Percentiles rank a stretch among this genome's conserved stretches.
These are phyloP conservation scores for Magallana gigas DNA, from an alignment of 1,140 invertebrate genomes.

Conservation along the genomic window DNA sequence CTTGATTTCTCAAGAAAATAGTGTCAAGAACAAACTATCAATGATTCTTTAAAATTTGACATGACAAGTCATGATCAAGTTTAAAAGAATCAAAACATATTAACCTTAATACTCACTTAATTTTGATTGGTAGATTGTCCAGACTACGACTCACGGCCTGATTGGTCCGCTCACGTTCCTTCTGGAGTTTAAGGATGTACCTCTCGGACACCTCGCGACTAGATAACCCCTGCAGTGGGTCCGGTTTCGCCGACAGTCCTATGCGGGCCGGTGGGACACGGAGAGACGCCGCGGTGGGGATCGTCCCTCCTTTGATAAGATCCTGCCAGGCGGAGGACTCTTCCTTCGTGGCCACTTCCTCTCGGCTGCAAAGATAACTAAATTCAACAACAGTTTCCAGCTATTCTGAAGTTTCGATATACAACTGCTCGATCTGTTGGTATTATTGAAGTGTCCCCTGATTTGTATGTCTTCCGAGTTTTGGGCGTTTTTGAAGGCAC, in stretches of 20 bases:
- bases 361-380: slow-evolving; percentile 39
- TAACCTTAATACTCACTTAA: slow-evolving; percentile 25
- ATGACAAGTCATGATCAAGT: too few relatives aligned
- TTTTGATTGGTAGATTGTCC: slow-evolving; percentile 57
- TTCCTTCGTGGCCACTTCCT: slow-evolving; percentile 33
- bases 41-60: too few relatives aligned
- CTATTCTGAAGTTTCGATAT: too few relatives aligned
- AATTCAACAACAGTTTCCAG: too few relatives aligned
- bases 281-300: slow-evolving; percentile 43
- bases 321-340: slow-evolving; percentile 41
- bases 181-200: slow-evolving; percentile 52
- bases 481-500: too few relatives aligned
- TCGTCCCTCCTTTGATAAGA: slow-evolving; percentile 42
- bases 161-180: slow-evolving; percentile 48
- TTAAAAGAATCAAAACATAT: too few relatives aligned
- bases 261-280: slow-evolving; percentile 50
- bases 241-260: slow-evolving; percentile 10
- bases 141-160: slow-evolving; percentile 46
- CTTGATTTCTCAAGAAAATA: too few relatives aligned
- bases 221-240: slow-evolving; percentile 40
- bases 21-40: too few relatives aligned
- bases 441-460: too few relatives aligned
- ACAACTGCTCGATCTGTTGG: too few relatives aligned
- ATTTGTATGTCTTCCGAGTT: too few relatives aligned
- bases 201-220: slow-evolving; percentile 49